These are phyloP conservation scores for Noctuana brunneofusca DNA, from an alignment of 2,888 invertebrate species.

Conservation along the genomic window DNA sequence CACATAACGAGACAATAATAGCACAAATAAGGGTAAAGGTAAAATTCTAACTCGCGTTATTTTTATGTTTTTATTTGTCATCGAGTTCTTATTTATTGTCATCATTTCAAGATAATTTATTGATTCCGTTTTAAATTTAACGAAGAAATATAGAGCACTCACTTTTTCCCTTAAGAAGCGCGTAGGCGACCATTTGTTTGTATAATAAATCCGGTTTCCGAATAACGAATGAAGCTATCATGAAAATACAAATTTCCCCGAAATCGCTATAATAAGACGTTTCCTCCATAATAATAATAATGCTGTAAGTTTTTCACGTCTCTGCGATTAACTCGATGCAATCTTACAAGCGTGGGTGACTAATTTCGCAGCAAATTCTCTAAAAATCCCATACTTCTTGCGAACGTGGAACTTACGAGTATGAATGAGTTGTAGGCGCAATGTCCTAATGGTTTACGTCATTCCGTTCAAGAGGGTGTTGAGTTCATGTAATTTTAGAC, in stretches of 20 bases:
- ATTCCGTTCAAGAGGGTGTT: background rate
- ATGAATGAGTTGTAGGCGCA: conserved; percentile 9
- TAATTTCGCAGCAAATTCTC: conserved; percentile 22
- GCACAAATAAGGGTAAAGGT: too few species aligned
- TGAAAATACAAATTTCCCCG: conserved; percentile 16
- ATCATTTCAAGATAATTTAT: background rate
- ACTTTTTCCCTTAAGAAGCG: conserved; percentile 9
- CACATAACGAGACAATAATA: too few species aligned
- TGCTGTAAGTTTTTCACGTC: background rate
- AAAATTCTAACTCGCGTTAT: too few species aligned
- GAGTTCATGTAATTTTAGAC: background rate
- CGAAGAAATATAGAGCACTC: background rate
- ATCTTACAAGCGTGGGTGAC: conserved; percentile 10
- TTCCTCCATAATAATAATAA: conserved; percentile 8
- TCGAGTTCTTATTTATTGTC: background rate
- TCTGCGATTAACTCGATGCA: background rate
- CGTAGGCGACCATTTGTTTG: conserved; percentile 27
- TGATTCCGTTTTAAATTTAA: conserved; percentile 1
- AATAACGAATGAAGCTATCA: conserved; percentile 19
- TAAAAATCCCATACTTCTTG: conserved; percentile 19
- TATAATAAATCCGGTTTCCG: conserved; percentile 27
- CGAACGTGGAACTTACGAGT: conserved; percentile 1
- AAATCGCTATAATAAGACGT: conserved; percentile 7
- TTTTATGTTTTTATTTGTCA: background rate
- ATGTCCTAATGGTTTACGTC: conserved; percentile 18